phyloP scores from a whole-genome alignment of 2,113 vertebrate species.

The Emydura subglobosa region DNA sequence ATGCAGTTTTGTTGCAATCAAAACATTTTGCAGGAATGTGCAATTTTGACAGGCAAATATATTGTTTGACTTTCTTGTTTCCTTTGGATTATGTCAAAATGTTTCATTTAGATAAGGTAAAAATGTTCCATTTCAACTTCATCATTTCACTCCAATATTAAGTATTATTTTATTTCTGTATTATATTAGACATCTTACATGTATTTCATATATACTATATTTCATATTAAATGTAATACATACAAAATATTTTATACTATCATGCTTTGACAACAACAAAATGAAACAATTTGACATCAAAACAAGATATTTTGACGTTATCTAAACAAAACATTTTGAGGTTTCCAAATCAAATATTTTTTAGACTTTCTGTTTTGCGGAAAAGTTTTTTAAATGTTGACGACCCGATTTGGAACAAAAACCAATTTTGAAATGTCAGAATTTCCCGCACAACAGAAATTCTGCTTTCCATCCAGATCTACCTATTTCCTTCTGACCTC shows the following conservation, averaged over 20 bases:
- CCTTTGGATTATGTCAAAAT: neutral
- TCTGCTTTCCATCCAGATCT: neutral
- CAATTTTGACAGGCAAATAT: neutral
- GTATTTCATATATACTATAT: neutral
- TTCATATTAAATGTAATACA: neutral
- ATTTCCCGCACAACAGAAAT: neutral
- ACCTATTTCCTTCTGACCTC: neutral
- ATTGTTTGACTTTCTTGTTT: neutral
- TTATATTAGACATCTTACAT: neutral
- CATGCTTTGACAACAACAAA: neutral
- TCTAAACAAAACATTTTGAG: neutral
- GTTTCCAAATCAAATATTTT: neutral
- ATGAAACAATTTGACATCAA: neutral
- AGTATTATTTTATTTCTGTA: neutral
- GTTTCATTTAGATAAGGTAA: neutral
- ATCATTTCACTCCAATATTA: neutral
- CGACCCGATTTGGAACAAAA: neutral
- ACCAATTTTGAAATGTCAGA: neutral
- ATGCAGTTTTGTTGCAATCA: neutral
- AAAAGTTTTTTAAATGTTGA: neutral
- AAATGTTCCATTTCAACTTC: neutral
- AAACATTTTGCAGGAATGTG: neutral
- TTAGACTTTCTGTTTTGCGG: neutral
- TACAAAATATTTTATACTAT: neutral
- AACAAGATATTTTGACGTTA: neutral